Conservation (phyloP, 2,888 invertebrate genomes). For the Orthosia gothica region DNA sequence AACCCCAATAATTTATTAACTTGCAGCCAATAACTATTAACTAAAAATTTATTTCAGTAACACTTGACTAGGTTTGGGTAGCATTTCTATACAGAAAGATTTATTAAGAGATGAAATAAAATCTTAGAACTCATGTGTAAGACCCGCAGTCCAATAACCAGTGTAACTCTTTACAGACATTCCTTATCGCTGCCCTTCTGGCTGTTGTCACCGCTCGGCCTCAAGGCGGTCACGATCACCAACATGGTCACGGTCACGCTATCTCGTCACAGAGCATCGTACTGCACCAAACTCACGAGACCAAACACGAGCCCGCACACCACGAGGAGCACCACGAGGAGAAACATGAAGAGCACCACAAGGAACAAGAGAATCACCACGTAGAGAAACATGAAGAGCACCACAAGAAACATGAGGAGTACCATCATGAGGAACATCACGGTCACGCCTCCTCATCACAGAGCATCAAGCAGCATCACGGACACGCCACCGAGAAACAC, state of each 20-base stretch:
- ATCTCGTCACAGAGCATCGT: constrained; percentile 72
- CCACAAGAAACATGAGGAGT: constrained; percentile 10
- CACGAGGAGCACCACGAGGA: constrained; percentile 16
- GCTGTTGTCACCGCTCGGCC: constrained; percentile 50
- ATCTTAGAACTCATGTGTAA: not conserved
- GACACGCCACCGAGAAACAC: constrained; percentile 60
- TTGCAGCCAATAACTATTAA: no score
- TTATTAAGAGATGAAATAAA: not conserved
- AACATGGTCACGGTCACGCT: constrained; percentile 57
- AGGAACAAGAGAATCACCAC: constrained; percentile 21
- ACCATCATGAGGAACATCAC: constrained; percentile 34
- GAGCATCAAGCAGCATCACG: constrained; percentile 60
- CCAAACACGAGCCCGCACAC: constrained; percentile 25
- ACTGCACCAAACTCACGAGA: constrained; percentile 59
- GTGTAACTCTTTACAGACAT: not conserved
- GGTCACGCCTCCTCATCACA: not conserved
- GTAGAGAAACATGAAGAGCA: constrained; percentile 13
- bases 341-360: constrained; percentile 9
- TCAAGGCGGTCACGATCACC: constrained; percentile 47
- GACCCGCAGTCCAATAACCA: not conserved
- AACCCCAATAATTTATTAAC: no score
- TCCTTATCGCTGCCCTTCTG: constrained; percentile 35
- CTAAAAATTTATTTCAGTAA: no score
- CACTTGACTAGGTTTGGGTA: not conserved
- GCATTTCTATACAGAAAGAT: not conserved